phyloP scores from a whole-genome alignment of 2,113 vertebrate species.

The Chaenogobius annularis region DNA sequence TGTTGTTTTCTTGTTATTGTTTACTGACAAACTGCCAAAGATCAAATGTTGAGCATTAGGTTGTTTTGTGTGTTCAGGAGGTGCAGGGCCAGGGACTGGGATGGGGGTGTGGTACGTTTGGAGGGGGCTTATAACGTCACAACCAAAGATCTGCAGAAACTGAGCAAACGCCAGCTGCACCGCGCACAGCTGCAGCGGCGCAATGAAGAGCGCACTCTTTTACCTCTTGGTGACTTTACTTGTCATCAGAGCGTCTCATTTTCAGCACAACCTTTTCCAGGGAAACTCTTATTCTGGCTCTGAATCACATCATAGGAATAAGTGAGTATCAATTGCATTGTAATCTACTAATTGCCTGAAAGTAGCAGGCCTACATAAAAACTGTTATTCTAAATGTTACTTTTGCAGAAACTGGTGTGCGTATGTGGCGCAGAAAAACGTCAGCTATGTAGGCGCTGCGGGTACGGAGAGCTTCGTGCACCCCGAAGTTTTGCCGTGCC shows the following conservation, averaged over 20 bases:
- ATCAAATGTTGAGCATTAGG: background rate
- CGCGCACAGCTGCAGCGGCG: background rate
- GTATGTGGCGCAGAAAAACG: slow-evolving; percentile 90
- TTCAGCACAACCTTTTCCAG: slow-evolving; percentile 68
- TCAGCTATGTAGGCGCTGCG: slow-evolving; percentile 88
- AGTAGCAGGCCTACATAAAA: too few relatives aligned
- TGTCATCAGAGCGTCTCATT: slow-evolving; percentile 60
- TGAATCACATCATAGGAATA: slow-evolving; percentile 67
- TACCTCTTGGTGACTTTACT: slow-evolving; percentile 50
- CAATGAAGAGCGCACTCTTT: slow-evolving; percentile 41
- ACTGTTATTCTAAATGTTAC: background rate
- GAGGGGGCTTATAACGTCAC: slow-evolving; percentile 57
- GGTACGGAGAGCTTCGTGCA: slow-evolving; percentile 85
- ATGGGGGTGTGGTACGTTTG: slow-evolving; percentile 28
- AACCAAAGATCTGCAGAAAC: slow-evolving; percentile 32
- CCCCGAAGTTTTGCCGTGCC: slow-evolving; percentile 82
- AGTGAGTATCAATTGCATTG: slow-evolving; percentile 63
- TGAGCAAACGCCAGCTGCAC: slow-evolving; percentile 17
- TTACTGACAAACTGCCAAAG: background rate
- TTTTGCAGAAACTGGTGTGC: slow-evolving; percentile 92
- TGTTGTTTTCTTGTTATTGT: background rate
- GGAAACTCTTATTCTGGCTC: slow-evolving; percentile 56
- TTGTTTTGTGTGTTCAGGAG: background rate
- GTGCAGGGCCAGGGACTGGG: background rate
- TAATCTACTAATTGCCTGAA: too few relatives aligned